These are phyloP conservation scores for Poecilia velifera DNA, from an alignment of 2,797 vertebrate species.

Conservation along the genomic window DNA sequence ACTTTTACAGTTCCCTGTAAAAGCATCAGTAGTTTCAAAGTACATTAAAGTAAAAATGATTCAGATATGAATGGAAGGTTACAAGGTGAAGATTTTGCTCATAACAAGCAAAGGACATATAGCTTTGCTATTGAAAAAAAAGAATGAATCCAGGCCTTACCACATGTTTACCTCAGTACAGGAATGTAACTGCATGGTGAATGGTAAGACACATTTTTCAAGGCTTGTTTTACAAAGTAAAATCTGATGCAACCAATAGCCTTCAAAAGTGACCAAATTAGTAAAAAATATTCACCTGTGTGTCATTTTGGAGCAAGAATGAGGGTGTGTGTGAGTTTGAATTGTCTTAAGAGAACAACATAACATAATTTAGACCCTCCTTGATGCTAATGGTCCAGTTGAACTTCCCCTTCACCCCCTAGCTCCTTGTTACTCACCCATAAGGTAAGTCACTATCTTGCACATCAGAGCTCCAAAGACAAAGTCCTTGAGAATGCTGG, in stretches of 20 bases:
- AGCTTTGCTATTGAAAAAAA: neutral
- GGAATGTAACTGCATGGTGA: neutral
- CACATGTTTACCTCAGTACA: neutral
- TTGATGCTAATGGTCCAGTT: neutral
- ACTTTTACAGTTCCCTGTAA: neutral
- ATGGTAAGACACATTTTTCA: neutral
- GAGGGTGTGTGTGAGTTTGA: neutral
- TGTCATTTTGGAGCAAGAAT: neutral
- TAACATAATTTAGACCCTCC: neutral
- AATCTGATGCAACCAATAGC: neutral
- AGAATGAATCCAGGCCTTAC: neutral
- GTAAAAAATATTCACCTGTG: neutral
- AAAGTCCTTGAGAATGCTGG: constrained; percentile 92
- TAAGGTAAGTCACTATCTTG: constrained; percentile 92
- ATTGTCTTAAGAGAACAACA: neutral
- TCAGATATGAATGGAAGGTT: constrained; percentile 8
- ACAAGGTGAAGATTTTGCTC: neutral
- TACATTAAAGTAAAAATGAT: neutral
- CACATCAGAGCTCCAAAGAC: constrained; percentile 92
- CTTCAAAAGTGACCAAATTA: neutral
- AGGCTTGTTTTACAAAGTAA: neutral
- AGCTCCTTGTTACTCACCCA: constrained; percentile 82
- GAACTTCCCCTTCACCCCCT: neutral
- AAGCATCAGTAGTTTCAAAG: neutral
- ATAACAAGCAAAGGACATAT: neutral